Percentiles rank a stretch among this genome's conserved stretches.
Conservation (phyloP, 2,888 invertebrate genomes). For the Carpatolechia fugitivella region DNA sequence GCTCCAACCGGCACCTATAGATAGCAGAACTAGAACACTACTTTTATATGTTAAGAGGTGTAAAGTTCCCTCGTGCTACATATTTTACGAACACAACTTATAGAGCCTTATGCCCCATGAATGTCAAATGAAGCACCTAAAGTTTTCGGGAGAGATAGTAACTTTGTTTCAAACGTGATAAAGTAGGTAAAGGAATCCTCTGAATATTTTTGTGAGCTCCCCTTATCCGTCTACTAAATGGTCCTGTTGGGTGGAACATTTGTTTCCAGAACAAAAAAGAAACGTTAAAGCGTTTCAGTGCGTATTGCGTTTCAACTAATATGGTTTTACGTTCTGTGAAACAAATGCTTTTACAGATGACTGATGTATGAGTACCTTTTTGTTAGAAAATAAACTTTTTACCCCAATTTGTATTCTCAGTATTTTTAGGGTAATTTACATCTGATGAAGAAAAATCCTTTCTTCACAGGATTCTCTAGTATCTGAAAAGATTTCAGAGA, state of each 20-base stretch:
- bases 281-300: neutral
- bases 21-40: too few relatives aligned
- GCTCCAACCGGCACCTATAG: too few relatives aligned
- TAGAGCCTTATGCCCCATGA: constrained; percentile 20
- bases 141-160: constrained; percentile 16
- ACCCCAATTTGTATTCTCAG: too few relatives aligned
- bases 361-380: too few relatives aligned
- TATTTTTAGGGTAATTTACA: too few relatives aligned
- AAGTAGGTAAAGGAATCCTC: constrained; percentile 15
- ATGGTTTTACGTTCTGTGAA: too few relatives aligned
- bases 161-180: constrained; percentile 19
- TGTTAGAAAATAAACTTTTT: too few relatives aligned
- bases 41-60: neutral
- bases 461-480: too few relatives aligned
- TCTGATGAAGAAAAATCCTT: too few relatives aligned
- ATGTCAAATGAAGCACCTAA: constrained; percentile 21
- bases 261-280: neutral
- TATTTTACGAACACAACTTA: constrained; percentile 20
- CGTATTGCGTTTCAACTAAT: too few relatives aligned
- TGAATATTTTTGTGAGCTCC: constrained; percentile 16
- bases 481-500: too few relatives aligned
- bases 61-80: constrained; percentile 12
- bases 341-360: too few relatives aligned
- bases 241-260: neutral
- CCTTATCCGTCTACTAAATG: constrained; percentile 9